A percentile compares a stretch with the other conserved stretches of the same genome.
phyloP scores from a whole-genome alignment of 2,113 vertebrate genomes.

The Gallinago undulata region DNA sequence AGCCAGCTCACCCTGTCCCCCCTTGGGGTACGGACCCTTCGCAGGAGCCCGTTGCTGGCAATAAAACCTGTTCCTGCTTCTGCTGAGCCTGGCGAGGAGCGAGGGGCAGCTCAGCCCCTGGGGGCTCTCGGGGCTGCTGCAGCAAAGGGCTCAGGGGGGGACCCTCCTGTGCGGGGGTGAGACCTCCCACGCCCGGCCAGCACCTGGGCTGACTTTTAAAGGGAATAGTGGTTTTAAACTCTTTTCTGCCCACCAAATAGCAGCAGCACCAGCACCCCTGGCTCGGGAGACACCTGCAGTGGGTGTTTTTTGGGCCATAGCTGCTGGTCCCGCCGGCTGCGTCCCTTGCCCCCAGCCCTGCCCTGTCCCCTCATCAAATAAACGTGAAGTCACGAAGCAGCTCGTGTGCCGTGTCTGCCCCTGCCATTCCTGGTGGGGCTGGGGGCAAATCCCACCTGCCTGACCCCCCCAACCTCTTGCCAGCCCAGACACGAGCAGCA shows the following conservation, averaged over 20 bases:
- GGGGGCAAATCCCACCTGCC: accelerated
- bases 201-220: background rate
- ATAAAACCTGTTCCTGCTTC: constrained; percentile 3
- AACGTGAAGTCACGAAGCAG: background rate
- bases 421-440: accelerated
- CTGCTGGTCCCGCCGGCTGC: accelerated
- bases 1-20: background rate
- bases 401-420: background rate
- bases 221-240: background rate
- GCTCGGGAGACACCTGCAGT: accelerated
- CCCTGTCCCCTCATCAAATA: background rate
- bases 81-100: background rate
- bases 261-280: background rate
- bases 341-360: background rate
- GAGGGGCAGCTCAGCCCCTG: background rate
- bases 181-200: background rate
- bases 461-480: background rate
- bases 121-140: background rate
- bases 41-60: background rate
- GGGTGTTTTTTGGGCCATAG: background rate
- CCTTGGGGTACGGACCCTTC: accelerated
- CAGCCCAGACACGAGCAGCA: background rate
- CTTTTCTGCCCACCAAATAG: background rate
- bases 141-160: accelerated
- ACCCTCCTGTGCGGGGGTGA: accelerated